phyloP scores from a whole-genome alignment of 30 jellyfish, hydroid and myxozoan species.

The Catostylus mosaicus region DNA sequence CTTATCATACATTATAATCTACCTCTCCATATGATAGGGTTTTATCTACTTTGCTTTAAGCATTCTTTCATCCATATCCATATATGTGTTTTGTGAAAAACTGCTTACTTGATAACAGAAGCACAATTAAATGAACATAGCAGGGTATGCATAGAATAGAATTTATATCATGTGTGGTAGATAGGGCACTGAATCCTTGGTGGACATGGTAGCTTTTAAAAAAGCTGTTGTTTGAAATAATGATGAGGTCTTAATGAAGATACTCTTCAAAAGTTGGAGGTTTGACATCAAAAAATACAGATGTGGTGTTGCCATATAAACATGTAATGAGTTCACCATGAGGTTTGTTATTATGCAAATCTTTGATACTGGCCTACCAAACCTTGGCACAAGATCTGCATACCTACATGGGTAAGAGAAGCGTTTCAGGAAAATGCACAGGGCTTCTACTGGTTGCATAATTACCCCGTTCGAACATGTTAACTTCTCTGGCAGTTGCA shows the following conservation, averaged over 20 bases:
- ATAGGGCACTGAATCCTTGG: no score
- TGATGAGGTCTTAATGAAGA: not conserved
- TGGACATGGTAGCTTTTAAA: no score
- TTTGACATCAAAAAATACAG: not conserved
- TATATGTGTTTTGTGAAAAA: no score
- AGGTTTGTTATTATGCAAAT: slow-evolving; percentile 55
- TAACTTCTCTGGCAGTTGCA: slow-evolving; percentile 29
- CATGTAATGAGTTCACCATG: slow-evolving; percentile 14
- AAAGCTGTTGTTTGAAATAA: not conserved
- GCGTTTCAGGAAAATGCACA: slow-evolving; percentile 33
- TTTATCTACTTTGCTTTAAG: no score
- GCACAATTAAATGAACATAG: no score
- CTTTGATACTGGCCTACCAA: slow-evolving; percentile 76
- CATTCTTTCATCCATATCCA: no score
- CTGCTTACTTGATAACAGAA: no score
- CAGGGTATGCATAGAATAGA: no score
- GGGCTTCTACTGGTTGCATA: slow-evolving; percentile 45
- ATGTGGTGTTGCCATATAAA: not conserved
- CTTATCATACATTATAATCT: no score
- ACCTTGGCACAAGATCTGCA: slow-evolving; percentile 64
- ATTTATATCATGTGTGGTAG: no score
- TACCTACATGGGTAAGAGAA: slow-evolving; percentile 66
- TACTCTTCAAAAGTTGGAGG: slow-evolving; percentile 2
- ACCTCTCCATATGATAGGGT: no score
- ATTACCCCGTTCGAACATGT: slow-evolving; percentile 46